Evolutionary conservation across 1,140 invertebrate species (phyloP), one percentile per base, ranked within the genome.

Genomic region (Leptinotarsa texana): DNA sequence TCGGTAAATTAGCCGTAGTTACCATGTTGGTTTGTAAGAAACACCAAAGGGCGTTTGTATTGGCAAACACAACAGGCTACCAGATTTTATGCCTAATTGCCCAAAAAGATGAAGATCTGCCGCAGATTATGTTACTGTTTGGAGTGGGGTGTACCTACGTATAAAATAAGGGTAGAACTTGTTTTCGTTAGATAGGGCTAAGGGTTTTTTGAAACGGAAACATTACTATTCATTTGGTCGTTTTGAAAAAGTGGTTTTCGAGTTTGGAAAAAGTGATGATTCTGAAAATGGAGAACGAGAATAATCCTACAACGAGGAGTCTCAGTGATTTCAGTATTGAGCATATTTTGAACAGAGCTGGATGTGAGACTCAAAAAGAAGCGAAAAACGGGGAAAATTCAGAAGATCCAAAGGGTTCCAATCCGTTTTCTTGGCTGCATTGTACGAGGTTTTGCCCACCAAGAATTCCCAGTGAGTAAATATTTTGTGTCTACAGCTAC

Each of bases 381-480:
- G 80, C 81, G 76, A 73, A 67, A 22, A 71, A 62, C 6, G 77
- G 80, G 51, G 62, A 69, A 63, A 77, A 62, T 65, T 63, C 3
- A 69, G 61, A 17, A 21, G 62, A 51, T 69, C 73, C 70, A 74
- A 72, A 78, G 0, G 62, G 61, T 74, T 70, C 67, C 15, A 69
- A 77, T 69, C 69, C 82, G 17, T 87, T 87, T 4, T 84, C 87
- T 18, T 94, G 93, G 93, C 83, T 94, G 42, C 90, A 90, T 71
- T 94, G 92, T 79, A 93, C 92, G 1, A 85, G 93, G 74, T 94
- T 93, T 80, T 90, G 89, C 77, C 93, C 92, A 5, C 92, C 92
- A 4, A 92, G 91, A 80, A 80, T 94, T 72, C 91, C 91, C 79
- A 86, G 92, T 89, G 88, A 91, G 89, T 88, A 68, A 17, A 27